Conservation (phyloP, 2,113 vertebrate genomes). For the Vireo altiloquus region DNA sequence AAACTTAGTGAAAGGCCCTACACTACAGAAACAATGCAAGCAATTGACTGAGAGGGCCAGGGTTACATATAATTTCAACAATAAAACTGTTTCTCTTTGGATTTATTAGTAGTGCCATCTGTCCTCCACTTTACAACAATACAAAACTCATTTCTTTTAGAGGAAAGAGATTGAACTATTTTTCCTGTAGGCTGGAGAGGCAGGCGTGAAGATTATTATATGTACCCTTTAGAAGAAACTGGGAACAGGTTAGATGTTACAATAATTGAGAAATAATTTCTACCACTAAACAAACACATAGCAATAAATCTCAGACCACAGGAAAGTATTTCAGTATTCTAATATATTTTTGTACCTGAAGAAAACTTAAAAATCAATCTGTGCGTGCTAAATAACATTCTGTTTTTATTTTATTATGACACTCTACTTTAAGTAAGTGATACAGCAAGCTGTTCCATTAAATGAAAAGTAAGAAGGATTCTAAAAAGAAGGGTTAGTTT, state of each 20-base stretch:
- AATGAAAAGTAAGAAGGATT: background rate
- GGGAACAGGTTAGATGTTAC: background rate
- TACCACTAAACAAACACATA: background rate
- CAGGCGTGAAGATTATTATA: background rate
- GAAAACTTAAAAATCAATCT: background rate
- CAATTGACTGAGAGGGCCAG: background rate
- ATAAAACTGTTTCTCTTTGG: background rate
- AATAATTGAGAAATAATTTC: background rate
- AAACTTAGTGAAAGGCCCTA: background rate
- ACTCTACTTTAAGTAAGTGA: background rate
- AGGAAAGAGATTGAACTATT: background rate
- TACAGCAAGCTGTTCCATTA: background rate
- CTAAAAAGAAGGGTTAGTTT: background rate
- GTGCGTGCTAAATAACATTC: rapidly evolving
- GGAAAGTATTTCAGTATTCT: background rate
- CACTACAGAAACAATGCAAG: background rate
- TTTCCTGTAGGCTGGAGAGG: background rate
- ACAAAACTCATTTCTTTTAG: background rate
- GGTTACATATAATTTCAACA: background rate
- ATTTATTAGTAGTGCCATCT: background rate
- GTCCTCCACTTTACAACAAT: background rate
- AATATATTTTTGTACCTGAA: background rate
- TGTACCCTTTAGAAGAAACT: background rate
- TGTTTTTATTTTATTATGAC: background rate
- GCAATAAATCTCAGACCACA: background rate